Conservation (phyloP, 2,113 vertebrate genomes). For the Phalacrocorax pelagicus region DNA sequence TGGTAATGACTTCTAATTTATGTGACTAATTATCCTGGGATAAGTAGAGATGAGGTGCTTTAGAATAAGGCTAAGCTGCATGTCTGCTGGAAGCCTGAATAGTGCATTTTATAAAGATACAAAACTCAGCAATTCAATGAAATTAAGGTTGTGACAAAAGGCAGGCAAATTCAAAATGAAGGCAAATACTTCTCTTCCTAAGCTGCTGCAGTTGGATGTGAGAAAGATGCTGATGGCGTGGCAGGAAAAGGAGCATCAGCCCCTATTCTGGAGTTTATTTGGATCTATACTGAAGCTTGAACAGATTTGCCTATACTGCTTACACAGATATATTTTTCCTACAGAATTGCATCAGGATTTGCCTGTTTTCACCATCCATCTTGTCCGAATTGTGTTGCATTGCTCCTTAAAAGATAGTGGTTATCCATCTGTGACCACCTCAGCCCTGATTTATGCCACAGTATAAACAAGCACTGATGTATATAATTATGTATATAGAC, state of each 20-base stretch:
- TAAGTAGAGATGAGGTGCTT: constrained; percentile 65
- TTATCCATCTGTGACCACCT: neutral
- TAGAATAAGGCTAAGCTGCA: constrained; percentile 53
- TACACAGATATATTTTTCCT: neutral
- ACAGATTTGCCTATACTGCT: neutral
- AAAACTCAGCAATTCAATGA: neutral
- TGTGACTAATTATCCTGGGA: constrained; percentile 74
- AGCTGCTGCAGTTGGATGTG: neutral
- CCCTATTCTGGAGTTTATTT: neutral
- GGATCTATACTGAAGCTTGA: neutral
- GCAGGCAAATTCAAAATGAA: constrained; percentile 34
- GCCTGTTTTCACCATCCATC: neutral
- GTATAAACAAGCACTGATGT: neutral
- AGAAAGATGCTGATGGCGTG: neutral
- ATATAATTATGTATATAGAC: neutral
- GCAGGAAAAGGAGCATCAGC: neutral
- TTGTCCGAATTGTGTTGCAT: neutral
- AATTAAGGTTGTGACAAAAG: constrained; percentile 35
- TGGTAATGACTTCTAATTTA: constrained; percentile 79
- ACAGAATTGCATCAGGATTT: neutral
- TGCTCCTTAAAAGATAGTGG: neutral
- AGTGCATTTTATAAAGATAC: constrained; percentile 5
- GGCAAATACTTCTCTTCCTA: neutral
- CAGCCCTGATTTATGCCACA: neutral
- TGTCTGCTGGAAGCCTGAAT: constrained; percentile 40